phyloP scores from a whole-genome alignment of 2,888 invertebrate species.

The Zeuzera pyrina region DNA sequence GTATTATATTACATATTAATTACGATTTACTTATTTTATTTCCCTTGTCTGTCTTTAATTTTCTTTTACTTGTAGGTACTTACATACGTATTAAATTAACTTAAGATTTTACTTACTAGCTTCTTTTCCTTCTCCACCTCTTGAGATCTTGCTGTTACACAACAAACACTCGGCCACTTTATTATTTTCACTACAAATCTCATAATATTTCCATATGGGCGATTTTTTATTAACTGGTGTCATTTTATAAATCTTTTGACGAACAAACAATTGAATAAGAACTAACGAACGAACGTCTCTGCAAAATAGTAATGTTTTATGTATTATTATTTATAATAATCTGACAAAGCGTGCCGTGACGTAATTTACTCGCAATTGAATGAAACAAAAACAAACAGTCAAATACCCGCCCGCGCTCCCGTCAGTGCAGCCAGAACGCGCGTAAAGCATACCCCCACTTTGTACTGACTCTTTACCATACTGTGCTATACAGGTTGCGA shows the following conservation, averaged over 20 bases:
- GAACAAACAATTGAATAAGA: background rate
- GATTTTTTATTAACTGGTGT: constrained; percentile 9
- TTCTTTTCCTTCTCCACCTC: constrained; percentile 14
- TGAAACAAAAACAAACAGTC: no score
- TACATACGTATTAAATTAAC: no score
- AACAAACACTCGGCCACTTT: constrained; percentile 15
- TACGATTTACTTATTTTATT: no score
- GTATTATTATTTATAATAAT: background rate
- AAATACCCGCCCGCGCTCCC: no score
- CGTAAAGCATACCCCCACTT: no score
- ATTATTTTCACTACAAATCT: constrained; percentile 17
- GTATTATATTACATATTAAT: no score
- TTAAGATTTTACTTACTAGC: constrained; percentile 12
- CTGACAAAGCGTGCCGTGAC: background rate
- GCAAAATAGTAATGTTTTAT: background rate
- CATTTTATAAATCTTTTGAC: background rate
- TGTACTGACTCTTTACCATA: no score
- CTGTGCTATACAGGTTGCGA: no score
- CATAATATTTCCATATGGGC: constrained; percentile 16
- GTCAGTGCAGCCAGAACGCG: no score
- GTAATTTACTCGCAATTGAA: no score
- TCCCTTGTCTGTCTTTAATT: no score
- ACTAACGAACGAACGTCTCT: background rate
- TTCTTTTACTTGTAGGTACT: no score
- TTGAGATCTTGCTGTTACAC: constrained; percentile 14